phyloP scores from a whole-genome alignment of 2,888 invertebrate genomes.

The Leptopilina myrica region DNA sequence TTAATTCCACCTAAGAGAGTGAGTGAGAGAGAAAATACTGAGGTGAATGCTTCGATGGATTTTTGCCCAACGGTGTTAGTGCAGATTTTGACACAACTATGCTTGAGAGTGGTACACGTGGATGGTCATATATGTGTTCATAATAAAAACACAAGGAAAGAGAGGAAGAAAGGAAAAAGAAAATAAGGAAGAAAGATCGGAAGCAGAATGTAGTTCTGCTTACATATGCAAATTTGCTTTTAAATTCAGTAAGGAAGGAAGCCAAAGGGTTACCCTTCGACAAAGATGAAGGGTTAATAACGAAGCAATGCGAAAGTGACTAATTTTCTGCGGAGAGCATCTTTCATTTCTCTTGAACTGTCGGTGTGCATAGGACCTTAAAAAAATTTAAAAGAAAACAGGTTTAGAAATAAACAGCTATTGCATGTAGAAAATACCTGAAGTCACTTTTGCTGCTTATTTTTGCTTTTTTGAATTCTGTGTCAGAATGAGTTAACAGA shows the following conservation, averaged over 20 bases:
- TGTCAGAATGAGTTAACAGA: no score
- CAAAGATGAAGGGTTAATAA: constrained; percentile 38
- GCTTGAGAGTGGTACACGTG: constrained; percentile 32
- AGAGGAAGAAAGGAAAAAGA: not conserved
- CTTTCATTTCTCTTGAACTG: not conserved
- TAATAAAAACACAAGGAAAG: constrained; percentile 5
- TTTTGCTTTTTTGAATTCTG: no score
- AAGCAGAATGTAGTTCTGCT: constrained; percentile 45
- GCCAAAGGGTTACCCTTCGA: constrained; percentile 31
- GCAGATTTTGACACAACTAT: not conserved
- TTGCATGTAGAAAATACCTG: no score
- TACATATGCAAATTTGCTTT: constrained; percentile 55
- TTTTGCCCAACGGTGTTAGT: constrained; percentile 48
- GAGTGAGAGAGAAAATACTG: constrained; percentile 16
- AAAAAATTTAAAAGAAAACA: not conserved
- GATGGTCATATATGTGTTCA: constrained; percentile 23
- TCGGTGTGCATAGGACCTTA: not conserved
- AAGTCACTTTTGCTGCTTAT: no score
- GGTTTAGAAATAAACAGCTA: constrained; percentile 13
- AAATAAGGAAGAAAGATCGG: constrained; percentile 43
- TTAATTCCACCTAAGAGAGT: constrained; percentile 43
- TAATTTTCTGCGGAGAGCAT: constrained; percentile 28
- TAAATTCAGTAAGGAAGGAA: constrained; percentile 49
- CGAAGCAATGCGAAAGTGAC: constrained; percentile 20
- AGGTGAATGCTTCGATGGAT: constrained; percentile 49